phyloP scores from a whole-genome alignment of 1,140 invertebrate species.

The Drosophila tristis region DNA sequence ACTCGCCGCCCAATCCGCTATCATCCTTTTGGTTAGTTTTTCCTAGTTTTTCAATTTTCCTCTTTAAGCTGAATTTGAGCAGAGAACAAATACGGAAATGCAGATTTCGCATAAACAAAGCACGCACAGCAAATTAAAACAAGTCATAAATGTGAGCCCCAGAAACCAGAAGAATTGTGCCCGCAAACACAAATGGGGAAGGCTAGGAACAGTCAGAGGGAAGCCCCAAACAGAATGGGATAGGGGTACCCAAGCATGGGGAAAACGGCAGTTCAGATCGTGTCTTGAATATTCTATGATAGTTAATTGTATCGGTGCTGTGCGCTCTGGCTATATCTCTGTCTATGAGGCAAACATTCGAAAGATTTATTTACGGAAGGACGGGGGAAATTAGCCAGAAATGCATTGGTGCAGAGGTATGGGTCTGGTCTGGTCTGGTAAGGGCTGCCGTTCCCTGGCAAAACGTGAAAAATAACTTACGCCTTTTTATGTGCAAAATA shows the following conservation, averaged over 20 bases:
- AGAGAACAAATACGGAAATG: conserved; percentile 37
- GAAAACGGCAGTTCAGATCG: conserved; percentile 27
- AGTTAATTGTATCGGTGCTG: conserved; percentile 69
- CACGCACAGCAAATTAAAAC: conserved; percentile 78
- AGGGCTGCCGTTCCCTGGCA: neutral
- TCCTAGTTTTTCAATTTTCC: conserved; percentile 9
- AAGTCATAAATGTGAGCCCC: conserved; percentile 54
- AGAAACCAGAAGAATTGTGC: conserved; percentile 27
- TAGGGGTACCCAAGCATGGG: conserved; percentile 22
- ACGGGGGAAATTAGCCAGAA: conserved; percentile 66
- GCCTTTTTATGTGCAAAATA: conserved; percentile 79
- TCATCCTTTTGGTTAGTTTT: conserved; percentile 1
- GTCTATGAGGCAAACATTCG: conserved; percentile 40
- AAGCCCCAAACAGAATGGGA: conserved; percentile 42
- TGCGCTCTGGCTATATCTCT: conserved; percentile 33
- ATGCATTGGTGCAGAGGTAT: conserved; percentile 38
- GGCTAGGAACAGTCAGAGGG: conserved; percentile 21
- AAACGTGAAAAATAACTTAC: conserved; percentile 78
- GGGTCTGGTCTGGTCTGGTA: neutral
- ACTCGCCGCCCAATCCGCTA: neutral
- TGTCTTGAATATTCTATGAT: conserved; percentile 77
- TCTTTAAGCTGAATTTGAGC: no score
- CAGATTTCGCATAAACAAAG: conserved; percentile 63
- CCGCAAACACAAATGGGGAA: conserved; percentile 50
- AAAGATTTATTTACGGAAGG: conserved; percentile 56